Percentiles rank a stretch among this genome's conserved stretches.
Conservation (phyloP, 1,140 invertebrate genomes). For the Conopomorpha cramerella region DNA sequence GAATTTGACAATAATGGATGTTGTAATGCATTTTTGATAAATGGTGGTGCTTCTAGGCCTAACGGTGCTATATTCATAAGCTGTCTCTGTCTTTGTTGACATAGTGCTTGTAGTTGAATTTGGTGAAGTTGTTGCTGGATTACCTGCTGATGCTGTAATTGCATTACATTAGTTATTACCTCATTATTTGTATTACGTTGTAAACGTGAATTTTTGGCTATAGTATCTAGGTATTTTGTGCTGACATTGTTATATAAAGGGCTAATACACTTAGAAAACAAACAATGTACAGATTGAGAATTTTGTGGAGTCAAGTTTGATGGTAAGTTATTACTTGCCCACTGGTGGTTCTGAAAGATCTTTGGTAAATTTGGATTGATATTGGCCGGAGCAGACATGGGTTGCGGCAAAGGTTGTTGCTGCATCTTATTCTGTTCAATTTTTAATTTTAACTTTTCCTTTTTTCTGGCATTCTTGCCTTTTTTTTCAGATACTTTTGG, state of each 20-base stretch:
- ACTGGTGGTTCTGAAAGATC: too few relatives aligned
- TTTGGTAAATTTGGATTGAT: constrained; percentile 4
- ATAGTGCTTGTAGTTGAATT: constrained; percentile 12
- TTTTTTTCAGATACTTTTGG: constrained; percentile 9
- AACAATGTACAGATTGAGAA: constrained; percentile 21
- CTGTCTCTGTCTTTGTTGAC: neutral
- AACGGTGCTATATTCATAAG: neutral
- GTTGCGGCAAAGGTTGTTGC: constrained; percentile 16
- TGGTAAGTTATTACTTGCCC: too few relatives aligned
- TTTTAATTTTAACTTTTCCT: constrained; percentile 26
- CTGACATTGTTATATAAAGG: constrained; percentile 29
- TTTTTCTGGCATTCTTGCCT: constrained; percentile 31
- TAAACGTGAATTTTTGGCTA: too few relatives aligned
- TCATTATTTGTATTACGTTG: constrained; percentile 32
- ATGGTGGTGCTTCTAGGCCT: constrained; percentile 23
- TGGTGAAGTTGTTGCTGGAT: constrained; percentile 23
- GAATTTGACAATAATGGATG: constrained; percentile 24
- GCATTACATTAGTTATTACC: constrained; percentile 8
- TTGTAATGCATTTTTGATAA: constrained; percentile 45
- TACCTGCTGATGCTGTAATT: constrained; percentile 17
- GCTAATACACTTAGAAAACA: constrained; percentile 23
- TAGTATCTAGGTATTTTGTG: constrained; percentile 38
- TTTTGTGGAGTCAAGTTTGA: too few relatives aligned
- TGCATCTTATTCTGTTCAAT: too few relatives aligned
- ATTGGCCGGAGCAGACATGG: constrained; percentile 10